These are phyloP conservation scores for Linyphia triangularis DNA, from an alignment of 2,888 invertebrate genomes.

Conservation along the genomic window DNA sequence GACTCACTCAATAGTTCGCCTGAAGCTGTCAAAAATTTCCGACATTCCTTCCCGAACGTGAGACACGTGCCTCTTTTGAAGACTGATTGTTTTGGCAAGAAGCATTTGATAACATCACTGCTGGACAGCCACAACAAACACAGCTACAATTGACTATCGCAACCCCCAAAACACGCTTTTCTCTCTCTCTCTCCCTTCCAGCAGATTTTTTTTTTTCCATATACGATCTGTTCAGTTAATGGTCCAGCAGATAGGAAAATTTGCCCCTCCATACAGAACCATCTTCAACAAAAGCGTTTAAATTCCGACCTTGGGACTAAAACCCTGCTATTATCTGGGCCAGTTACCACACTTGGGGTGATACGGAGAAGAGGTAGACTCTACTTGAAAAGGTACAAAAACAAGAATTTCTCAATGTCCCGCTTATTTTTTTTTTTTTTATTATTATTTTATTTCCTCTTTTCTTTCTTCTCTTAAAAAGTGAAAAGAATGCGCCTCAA, in stretches of 20 bases:
- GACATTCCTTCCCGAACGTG: too few relatives aligned
- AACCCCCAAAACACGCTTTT: not conserved
- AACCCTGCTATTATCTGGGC: slow-evolving; percentile 41
- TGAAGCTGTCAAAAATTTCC: too few relatives aligned
- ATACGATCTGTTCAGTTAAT: slow-evolving; percentile 9
- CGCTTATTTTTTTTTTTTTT: not conserved
- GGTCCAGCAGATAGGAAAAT: slow-evolving; percentile 2
- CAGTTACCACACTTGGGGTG: slow-evolving; percentile 13
- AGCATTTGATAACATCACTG: too few relatives aligned
- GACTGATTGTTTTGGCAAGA: not conserved
- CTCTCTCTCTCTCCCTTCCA: not conserved
- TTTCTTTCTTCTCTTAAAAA: not conserved
- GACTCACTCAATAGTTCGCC: too few relatives aligned
- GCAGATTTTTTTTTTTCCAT: not conserved
- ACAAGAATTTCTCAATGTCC: slow-evolving; percentile 7
- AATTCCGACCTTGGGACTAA: slow-evolving; percentile 52
- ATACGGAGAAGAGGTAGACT: not conserved
- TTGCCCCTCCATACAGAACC: not conserved
- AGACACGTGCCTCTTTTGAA: not conserved
- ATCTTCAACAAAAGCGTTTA: slow-evolving; percentile 14
- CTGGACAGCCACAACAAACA: not conserved
- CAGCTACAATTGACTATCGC: not conserved
- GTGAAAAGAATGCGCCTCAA: not conserved
- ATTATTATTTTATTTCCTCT: not conserved
- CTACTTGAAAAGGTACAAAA: not conserved